Evolutionary conservation across 2,797 vertebrate species (phyloP).

Genomic region (Eidolon dupreanum): DNA sequence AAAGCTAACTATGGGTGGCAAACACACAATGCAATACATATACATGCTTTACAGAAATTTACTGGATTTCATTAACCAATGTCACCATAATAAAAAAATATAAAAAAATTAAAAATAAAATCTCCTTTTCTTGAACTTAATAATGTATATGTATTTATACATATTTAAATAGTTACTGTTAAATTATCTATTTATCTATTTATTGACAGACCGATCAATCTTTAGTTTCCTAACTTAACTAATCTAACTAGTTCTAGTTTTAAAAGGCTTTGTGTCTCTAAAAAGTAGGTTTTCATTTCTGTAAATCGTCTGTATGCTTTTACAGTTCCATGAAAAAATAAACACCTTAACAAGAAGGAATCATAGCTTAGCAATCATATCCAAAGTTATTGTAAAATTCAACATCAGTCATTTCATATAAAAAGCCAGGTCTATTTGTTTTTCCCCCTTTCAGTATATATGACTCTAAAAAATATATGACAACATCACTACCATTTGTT

Average conservation of each 20-base stretch:
- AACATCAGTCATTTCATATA: not conserved
- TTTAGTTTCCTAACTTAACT: slow-evolving; percentile 30
- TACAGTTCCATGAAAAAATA: slow-evolving; percentile 38
- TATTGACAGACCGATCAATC: not conserved
- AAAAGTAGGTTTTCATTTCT: slow-evolving; percentile 24
- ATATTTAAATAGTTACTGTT: not conserved
- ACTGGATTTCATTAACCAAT: no score
- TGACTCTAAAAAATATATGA: not conserved
- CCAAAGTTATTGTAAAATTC: not conserved
- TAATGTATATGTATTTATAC: not conserved
- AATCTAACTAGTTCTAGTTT: slow-evolving; percentile 28
- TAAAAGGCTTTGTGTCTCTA: not conserved
- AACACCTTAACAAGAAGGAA: slow-evolving; percentile 25
- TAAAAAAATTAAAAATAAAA: not conserved
- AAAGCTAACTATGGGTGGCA: no score
- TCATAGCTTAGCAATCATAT: not conserved
- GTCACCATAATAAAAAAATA: no score
- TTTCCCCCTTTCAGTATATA: not conserved
- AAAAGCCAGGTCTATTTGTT: not conserved
- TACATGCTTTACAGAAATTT: no score
- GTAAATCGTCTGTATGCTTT: not conserved
- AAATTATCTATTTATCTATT: not conserved
- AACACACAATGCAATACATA: no score
- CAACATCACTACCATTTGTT: not conserved
- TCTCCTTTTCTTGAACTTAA: not conserved